phyloP scores from a whole-genome alignment of 2,113 vertebrate genomes.

The Odontophorus gujanensis region DNA sequence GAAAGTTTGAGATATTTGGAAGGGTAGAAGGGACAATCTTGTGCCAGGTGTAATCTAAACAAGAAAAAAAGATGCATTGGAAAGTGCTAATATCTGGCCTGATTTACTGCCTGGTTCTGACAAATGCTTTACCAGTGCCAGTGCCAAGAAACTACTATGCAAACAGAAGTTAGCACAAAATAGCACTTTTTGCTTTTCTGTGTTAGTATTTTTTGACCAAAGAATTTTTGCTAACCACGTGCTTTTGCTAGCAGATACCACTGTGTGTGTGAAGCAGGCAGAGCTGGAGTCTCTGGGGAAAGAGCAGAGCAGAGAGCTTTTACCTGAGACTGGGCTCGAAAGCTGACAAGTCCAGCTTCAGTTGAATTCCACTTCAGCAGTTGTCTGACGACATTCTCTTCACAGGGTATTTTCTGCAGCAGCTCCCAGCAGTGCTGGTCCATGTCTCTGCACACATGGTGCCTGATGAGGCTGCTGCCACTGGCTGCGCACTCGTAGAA shows the following conservation, averaged over 20 bases:
- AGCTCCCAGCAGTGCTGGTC: rapidly evolving
- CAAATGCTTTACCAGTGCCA: not conserved
- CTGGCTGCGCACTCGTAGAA: conserved; percentile 79
- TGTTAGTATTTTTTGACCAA: not conserved
- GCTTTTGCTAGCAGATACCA: not conserved
- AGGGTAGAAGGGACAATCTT: not conserved
- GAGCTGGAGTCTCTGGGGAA: rapidly evolving
- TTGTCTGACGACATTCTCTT: rapidly evolving
- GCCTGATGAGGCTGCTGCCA: not conserved
- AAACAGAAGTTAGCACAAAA: not conserved
- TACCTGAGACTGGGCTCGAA: conserved; percentile 85
- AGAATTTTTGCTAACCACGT: rapidly evolving
- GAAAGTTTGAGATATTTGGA: not conserved
- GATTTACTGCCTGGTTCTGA: not conserved
- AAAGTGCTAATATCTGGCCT: not conserved
- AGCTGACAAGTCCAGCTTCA: not conserved
- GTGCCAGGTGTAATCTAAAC: rapidly evolving
- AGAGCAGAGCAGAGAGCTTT: rapidly evolving
- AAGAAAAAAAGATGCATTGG: not conserved
- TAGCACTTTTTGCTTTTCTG: not conserved
- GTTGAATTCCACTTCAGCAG: not conserved
- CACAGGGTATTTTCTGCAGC: conserved; percentile 77
- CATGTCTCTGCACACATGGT: not conserved
- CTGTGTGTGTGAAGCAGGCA: rapidly evolving
- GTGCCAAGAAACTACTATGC: not conserved